Evolutionary conservation across 2,113 vertebrate species (phyloP).

Genomic region (Ornithorhynchus anatinus): DNA sequence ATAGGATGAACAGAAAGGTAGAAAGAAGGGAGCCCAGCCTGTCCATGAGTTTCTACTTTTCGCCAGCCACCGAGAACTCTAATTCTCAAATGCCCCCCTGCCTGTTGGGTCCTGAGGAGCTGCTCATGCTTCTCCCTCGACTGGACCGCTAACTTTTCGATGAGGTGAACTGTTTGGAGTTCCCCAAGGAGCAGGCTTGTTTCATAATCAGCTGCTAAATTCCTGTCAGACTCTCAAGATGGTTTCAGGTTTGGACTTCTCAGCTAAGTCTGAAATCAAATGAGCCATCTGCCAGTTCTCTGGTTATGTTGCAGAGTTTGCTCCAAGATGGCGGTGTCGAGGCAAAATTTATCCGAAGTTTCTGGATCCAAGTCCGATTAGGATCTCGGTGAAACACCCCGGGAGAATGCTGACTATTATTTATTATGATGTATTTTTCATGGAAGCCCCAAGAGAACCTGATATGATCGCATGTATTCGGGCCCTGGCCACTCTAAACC

Average conservation of each 20-base stretch:
- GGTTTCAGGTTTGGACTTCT: background rate
- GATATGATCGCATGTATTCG: slow-evolving; percentile 22
- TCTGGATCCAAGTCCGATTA: no score
- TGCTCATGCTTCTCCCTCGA: background rate
- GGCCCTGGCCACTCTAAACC: slow-evolving; percentile 22
- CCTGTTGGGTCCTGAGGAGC: background rate
- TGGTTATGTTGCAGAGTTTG: no score
- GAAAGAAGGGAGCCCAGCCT: background rate
- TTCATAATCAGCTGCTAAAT: background rate
- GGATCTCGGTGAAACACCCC: no score
- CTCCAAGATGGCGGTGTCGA: no score
- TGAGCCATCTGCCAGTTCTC: slow-evolving; percentile 3
- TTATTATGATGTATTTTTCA: slow-evolving; percentile 41
- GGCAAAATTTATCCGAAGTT: no score
- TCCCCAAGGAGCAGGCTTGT: background rate
- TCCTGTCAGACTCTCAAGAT: no score
- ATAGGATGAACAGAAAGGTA: background rate
- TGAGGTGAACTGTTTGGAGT: background rate
- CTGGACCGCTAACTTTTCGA: background rate
- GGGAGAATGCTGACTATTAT: no score
- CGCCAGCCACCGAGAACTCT: background rate
- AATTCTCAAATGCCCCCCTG: background rate
- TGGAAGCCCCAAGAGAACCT: slow-evolving; percentile 14
- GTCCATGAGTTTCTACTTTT: background rate
- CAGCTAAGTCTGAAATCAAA: background rate